phyloP scores from a whole-genome alignment of 92 coral and sea anemone genomes.

The Porites lobata region DNA sequence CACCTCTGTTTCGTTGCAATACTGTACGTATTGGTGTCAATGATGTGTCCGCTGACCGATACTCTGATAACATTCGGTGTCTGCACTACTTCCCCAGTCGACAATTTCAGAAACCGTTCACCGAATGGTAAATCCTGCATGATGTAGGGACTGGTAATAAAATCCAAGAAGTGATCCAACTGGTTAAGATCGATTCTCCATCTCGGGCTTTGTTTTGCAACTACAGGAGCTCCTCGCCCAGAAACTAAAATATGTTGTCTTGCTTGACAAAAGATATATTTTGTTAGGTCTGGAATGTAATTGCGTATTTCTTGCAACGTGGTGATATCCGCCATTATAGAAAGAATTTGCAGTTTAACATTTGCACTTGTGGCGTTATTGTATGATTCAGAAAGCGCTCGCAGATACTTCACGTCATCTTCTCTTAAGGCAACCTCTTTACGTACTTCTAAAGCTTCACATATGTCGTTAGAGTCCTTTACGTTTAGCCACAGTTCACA shows the following conservation, averaged over 20 bases:
- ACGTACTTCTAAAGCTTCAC: constrained; percentile 5
- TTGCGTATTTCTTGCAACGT: constrained; percentile 24
- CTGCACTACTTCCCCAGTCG: constrained; percentile 44
- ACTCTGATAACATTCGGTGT: constrained; percentile 74
- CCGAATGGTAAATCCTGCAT: constrained; percentile 74
- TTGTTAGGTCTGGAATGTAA: constrained; percentile 32
- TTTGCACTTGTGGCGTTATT: constrained; percentile 46
- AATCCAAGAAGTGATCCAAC: constrained; percentile 61
- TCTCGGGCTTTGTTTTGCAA: constrained; percentile 7
- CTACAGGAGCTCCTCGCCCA: constrained; percentile 41
- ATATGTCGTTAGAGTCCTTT: constrained; percentile 2
- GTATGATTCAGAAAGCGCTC: constrained; percentile 54
- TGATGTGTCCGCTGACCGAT: constrained; percentile 52
- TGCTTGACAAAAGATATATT: constrained; percentile 27
- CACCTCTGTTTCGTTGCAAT: constrained; percentile 44
- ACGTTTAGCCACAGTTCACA: constrained; percentile 6
- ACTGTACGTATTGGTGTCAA: constrained; percentile 59
- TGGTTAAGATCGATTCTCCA: constrained; percentile 13
- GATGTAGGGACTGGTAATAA: constrained; percentile 63
- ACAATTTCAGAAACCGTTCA: constrained; percentile 31
- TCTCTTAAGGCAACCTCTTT: background rate
- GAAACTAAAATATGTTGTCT: constrained; percentile 23
- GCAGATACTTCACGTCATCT: constrained; percentile 15
- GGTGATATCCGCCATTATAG: constrained; percentile 45
- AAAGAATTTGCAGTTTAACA: constrained; percentile 34